Base-by-base conservation (phyloP, 1,140 invertebrate species). In the Hypothenemus hampei region DNA sequence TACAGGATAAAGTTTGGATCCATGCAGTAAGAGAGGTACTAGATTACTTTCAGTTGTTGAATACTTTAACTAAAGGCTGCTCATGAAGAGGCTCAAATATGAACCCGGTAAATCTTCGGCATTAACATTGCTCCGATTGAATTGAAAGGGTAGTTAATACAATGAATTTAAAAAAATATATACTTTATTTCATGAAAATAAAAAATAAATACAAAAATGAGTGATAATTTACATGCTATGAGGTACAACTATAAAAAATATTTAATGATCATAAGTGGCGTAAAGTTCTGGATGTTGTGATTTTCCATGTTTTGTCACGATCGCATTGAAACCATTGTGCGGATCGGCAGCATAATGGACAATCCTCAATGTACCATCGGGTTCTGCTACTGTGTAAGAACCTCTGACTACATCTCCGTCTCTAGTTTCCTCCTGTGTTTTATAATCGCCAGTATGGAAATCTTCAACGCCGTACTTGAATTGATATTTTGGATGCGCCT, bases 331-430 rank as follows among this genome's bases (percentile, higher is more conserved):
- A 20, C 72, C 72, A 48, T 72, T 69, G 35, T 69, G 57, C 29
- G 65, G 57, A 47, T 73, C 71, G 23, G 72, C 70, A 44, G 69
- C 67, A 65, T 73, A 71, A 31, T 66, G 61, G 36, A 69, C 68
- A 40, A 60, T 68, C 0, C 67, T 41, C 4, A 50, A 31, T 15
- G 52, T 59, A 35, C 58, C 58, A 40, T 59, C 68, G 4, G 67
- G 59, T 46, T 68, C 65, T 16, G 61, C 56, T 20, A 77, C 63
- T 13, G 69, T 70, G 65, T 77, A 78, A 19, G 68, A 67, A 15
- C 76, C 76, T 65, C 72, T 74, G 1, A 77, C 73, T 26, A 73
- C 72, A 58, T 76, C 75, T 10, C 76, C 75, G 54, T 77, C 73
- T n/a, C 75, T 66, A 21, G 65, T 66, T 54, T 78, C 76, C 67